Evolutionary conservation across 2,888 invertebrate genomes (phyloP).

Genomic region (Ectobius pallidus): DNA sequence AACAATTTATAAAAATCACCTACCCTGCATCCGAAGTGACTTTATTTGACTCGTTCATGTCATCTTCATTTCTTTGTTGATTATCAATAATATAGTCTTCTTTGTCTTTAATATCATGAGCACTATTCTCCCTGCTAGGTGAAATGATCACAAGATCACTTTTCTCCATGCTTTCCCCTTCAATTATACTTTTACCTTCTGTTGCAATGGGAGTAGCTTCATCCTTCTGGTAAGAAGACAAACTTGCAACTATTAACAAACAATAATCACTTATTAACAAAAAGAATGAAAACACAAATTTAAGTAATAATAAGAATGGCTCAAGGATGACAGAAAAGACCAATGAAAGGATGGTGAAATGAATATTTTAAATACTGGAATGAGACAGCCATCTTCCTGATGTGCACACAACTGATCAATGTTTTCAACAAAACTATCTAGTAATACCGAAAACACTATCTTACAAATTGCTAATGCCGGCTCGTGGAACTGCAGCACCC

Average conservation of each 20-base stretch:
- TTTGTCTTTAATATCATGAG: neutral
- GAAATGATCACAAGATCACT: neutral
- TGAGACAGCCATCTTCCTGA: no score
- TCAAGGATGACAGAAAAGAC: no score
- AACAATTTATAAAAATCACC: neutral
- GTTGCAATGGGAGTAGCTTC: conserved; percentile 57
- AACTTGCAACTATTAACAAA: conserved; percentile 54
- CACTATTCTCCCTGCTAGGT: neutral
- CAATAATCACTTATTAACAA: conserved; percentile 20
- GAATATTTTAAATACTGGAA: no score
- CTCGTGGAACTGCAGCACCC: no score
- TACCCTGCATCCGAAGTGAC: neutral
- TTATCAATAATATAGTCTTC: neutral
- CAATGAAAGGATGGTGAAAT: no score
- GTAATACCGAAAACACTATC: no score
- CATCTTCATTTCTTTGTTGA: neutral
- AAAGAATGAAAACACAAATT: conserved; percentile 28
- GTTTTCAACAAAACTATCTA: no score
- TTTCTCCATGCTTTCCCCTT: neutral
- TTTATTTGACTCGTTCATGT: neutral
- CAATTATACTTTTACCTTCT: conserved; percentile 46
- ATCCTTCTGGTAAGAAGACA: conserved; percentile 55
- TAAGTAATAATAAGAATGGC: no score
- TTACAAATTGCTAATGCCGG: no score
- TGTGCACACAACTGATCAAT: no score